Evolutionary conservation across 2,797 vertebrate species (phyloP).

Genomic region (Scyliorhinus canicula): DNA sequence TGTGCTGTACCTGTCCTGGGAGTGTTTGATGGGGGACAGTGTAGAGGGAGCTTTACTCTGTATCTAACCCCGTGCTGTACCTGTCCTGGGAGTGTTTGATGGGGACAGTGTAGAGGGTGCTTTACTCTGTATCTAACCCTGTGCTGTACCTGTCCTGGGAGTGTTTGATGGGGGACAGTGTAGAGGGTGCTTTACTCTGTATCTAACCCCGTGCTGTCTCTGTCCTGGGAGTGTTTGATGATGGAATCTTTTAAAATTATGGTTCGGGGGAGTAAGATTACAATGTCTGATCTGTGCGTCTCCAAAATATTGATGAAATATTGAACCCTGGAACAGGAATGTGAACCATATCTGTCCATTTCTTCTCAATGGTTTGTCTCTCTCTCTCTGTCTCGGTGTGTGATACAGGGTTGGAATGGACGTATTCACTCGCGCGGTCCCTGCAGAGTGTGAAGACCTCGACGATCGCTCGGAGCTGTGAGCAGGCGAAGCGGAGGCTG

Average conservation of each 20-base stretch:
- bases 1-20: too few relatives aligned
- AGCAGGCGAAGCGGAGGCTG: neutral
- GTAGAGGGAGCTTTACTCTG: too few relatives aligned
- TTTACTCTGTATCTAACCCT: neutral
- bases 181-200: too few relatives aligned
- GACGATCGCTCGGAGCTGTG: fast-evolving
- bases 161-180: neutral
- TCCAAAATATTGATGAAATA: too few relatives aligned
- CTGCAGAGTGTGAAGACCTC: fast-evolving
- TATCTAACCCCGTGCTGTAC: too few relatives aligned
- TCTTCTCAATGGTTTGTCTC: neutral
- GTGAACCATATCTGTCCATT: neutral
- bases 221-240: neutral
- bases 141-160: neutral
- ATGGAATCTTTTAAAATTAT: neutral
- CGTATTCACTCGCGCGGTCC: neutral
- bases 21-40: too few relatives aligned
- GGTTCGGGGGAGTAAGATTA: fast-evolving
- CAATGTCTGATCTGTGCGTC: neutral
- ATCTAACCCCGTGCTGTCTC: neutral
- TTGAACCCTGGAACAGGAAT: neutral
- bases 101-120: neutral
- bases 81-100: neutral
- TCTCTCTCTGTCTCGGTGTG: neutral
- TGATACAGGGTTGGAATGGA: neutral